phyloP scores from a whole-genome alignment of 2,888 invertebrate species.

The Rotaria socialis region DNA sequence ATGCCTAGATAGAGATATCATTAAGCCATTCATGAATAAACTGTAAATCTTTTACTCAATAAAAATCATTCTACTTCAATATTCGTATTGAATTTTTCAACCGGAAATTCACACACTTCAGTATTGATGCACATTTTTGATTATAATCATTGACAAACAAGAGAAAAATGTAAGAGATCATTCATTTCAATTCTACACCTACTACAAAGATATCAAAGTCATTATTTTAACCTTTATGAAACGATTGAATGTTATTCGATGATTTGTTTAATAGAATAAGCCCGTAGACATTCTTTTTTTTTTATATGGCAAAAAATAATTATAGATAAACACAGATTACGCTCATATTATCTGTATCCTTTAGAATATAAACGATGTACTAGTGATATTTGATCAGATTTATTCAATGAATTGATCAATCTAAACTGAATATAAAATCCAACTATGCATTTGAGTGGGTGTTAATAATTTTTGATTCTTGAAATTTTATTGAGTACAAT shows the following conservation, averaged over 20 bases:
- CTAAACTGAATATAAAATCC: too few relatives aligned
- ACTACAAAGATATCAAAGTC: background rate
- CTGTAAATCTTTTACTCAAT: background rate
- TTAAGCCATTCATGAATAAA: background rate
- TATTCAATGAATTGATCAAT: background rate
- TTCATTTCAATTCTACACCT: background rate
- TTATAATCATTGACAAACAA: background rate
- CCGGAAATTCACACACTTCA: background rate
- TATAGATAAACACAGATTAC: background rate
- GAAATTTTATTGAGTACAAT: too few relatives aligned
- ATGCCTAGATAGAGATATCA: background rate
- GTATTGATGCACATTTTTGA: background rate
- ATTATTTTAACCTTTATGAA: background rate
- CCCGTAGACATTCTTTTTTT: background rate
- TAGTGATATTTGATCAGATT: background rate
- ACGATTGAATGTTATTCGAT: background rate
- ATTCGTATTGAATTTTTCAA: background rate
- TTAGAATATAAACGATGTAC: background rate
- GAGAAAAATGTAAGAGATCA: background rate
- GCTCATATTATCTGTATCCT: background rate
- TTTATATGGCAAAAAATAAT: constrained; percentile 19
- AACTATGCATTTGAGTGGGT: too few relatives aligned
- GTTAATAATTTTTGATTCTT: too few relatives aligned
- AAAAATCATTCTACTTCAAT: background rate
- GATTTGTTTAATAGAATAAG: background rate